Evolutionary conservation across 2,888 invertebrate genomes (phyloP).

Genomic region (Tetragnatha montana): DNA sequence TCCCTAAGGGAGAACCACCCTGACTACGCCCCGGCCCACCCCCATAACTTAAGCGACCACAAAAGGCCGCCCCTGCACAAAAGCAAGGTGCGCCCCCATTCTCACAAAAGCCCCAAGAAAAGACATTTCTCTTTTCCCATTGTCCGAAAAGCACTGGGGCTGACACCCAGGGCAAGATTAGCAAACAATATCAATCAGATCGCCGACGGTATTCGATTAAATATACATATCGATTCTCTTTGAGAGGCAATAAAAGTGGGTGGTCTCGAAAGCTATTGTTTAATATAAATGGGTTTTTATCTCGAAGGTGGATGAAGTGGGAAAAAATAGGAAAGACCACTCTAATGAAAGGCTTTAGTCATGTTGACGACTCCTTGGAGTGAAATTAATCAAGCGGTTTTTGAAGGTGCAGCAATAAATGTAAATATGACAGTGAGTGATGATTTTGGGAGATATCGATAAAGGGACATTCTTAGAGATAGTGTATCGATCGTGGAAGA

Average conservation of each 20-base stretch:
- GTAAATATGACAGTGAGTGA: background rate
- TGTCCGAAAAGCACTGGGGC: constrained; percentile 55
- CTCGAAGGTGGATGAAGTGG: background rate
- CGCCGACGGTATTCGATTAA: constrained; percentile 34
- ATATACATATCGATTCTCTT: constrained; percentile 9
- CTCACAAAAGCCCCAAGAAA: background rate
- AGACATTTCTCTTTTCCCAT: constrained; percentile 12
- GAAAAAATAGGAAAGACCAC: background rate
- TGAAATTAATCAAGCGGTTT: background rate
- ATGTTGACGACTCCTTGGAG: background rate
- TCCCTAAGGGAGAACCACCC: constrained; percentile 36
- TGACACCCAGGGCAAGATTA: constrained; percentile 51
- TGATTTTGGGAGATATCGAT: background rate
- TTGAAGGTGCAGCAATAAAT: background rate
- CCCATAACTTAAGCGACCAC: background rate
- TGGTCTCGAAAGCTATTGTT: background rate
- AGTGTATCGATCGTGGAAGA: background rate
- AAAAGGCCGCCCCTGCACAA: constrained; percentile 35
- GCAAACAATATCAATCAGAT: constrained; percentile 47
- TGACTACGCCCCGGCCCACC: constrained; percentile 17
- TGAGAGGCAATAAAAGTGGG: constrained; percentile 3
- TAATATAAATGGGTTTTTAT: background rate
- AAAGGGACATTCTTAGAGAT: background rate
- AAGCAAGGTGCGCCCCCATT: constrained; percentile 46
- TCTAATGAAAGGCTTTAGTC: background rate